Base-by-base conservation (phyloP, 2,888 invertebrate species). In the Lasioglossum zephyrum region DNA sequence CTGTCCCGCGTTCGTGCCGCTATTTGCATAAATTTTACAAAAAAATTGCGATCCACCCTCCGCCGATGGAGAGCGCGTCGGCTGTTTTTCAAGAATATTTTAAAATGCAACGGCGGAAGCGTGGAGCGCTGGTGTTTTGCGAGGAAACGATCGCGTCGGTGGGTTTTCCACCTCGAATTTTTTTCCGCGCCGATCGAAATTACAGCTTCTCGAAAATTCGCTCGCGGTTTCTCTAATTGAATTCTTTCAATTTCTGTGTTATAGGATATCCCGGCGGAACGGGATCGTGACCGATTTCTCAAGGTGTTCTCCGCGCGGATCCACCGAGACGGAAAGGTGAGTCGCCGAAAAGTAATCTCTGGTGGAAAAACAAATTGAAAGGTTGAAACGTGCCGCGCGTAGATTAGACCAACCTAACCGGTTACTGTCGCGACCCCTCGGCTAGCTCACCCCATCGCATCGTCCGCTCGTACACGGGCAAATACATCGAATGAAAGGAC, bases 361-460 rank as follows among this genome's bases (percentile, higher is more conserved):
- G 60, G 78, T 78, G 79, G 82, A 82, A 88, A 87, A 88, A 89
- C 86, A 92, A 92, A 92, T 92, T 92, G 92, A 91, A 92, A 92
- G 82, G 88, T 89, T 79, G 87, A 77, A 89, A 92, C 92, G 91
- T 91, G 91, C 91, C 87, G 81, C 87, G 86, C 84, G 88, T 87
- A 90, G 88, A 92, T 92, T 90, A 91, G 90, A 88, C 89, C 92
- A n/a, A 57, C 57, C 57, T n/a, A 90, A 90, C 92, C 91, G 92
- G 88, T 90, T 89, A 88, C 86, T 80, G 81, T 81, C 72, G 81
- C 79, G 73, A 83, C 81, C 90, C 90, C 81, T 87, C 77, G 57
- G 41, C 26, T 63, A 26, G 26, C 44, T 31, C 74, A 16, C 73
- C 49, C 76, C 39, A 13, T 66, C 70, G 36, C 9, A 53, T 66